Evolutionary conservation across 2,888 invertebrate genomes (phyloP).

Genomic region (Horisme vitalbata): DNA sequence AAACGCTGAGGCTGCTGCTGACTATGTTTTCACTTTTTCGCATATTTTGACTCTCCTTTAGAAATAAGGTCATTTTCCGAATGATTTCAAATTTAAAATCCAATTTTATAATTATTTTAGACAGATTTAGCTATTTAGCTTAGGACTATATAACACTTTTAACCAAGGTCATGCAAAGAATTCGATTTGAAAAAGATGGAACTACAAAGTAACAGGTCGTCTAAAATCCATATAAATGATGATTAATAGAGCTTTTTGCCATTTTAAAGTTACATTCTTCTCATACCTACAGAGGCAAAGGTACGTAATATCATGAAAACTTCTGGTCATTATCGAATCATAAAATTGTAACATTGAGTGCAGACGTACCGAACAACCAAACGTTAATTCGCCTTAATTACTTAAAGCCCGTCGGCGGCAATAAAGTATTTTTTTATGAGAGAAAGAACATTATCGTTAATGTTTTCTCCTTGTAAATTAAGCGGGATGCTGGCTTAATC

Average conservation of each 20-base stretch:
- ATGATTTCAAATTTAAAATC: no score
- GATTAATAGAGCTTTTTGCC: no score
- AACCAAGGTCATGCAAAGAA: no score
- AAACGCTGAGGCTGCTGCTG: constrained; percentile 24
- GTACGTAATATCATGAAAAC: no score
- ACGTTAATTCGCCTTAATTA: constrained; percentile 76
- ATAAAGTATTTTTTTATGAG: constrained; percentile 73
- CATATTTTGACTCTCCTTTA: constrained; percentile 16
- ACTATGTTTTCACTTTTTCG: constrained; percentile 14
- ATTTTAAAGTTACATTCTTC: no score
- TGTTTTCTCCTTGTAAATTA: constrained; percentile 70
- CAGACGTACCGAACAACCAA: constrained; percentile 65
- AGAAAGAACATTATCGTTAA: constrained; percentile 62
- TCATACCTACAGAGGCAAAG: no score
- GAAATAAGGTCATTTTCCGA: not conserved
- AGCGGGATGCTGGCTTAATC: constrained; percentile 51
- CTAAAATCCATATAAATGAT: no score
- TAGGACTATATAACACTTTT: no score
- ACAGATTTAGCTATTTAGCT: no score
- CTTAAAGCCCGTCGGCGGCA: constrained; percentile 55
- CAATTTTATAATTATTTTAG: no score
- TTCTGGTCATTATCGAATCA: constrained; percentile 1
- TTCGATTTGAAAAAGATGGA: no score
- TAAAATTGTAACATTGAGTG: constrained; percentile 48
- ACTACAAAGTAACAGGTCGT: no score